Percentiles rank a stretch among this genome's conserved stretches.
phyloP scores from a whole-genome alignment of 2,888 invertebrate species.

The Phengaris arion region DNA sequence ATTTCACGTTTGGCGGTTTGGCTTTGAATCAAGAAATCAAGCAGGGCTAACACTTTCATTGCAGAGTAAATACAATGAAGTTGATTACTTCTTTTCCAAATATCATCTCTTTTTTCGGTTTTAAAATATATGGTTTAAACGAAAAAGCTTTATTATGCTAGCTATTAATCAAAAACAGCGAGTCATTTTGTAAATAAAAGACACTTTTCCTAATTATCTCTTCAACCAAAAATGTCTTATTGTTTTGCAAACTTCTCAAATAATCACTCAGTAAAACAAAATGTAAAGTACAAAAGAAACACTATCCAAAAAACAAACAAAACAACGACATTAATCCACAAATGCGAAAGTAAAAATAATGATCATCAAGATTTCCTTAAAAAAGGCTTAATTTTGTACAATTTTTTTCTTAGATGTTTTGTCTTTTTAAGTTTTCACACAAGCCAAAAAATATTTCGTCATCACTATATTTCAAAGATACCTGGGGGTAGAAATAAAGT shows the following conservation, averaged over 20 bases:
- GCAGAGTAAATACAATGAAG: slow-evolving; percentile 36
- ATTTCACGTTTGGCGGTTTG: slow-evolving; percentile 43
- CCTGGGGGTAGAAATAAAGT: not conserved
- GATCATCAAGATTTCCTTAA: not conserved
- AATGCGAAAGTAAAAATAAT: not conserved
- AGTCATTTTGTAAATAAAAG: slow-evolving; percentile 25
- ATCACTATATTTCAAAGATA: not conserved
- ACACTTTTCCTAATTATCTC: slow-evolving; percentile 16
- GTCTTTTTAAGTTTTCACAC: not conserved
- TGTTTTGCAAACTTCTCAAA: slow-evolving; percentile 16
- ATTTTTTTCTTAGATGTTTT: not conserved
- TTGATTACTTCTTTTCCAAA: slow-evolving; percentile 27
- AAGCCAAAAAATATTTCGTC: not conserved
- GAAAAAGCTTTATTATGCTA: slow-evolving; percentile 5
- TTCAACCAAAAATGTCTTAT: slow-evolving; percentile 24
- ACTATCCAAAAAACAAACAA: not conserved
- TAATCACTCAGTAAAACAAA: slow-evolving; percentile 19
- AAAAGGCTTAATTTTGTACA: not conserved
- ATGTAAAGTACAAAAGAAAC: slow-evolving; percentile 25
- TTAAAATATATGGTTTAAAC: not conserved
- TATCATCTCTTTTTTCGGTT: not conserved
- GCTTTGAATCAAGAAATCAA: slow-evolving; percentile 64
- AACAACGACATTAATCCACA: slow-evolving; percentile 3
- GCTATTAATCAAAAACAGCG: slow-evolving; percentile 5
- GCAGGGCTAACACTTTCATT: slow-evolving; percentile 44